A percentile compares a stretch with the other conserved stretches of the same genome.
phyloP scores from a whole-genome alignment of 2,888 invertebrate species.

The Penaeus monodon region DNA sequence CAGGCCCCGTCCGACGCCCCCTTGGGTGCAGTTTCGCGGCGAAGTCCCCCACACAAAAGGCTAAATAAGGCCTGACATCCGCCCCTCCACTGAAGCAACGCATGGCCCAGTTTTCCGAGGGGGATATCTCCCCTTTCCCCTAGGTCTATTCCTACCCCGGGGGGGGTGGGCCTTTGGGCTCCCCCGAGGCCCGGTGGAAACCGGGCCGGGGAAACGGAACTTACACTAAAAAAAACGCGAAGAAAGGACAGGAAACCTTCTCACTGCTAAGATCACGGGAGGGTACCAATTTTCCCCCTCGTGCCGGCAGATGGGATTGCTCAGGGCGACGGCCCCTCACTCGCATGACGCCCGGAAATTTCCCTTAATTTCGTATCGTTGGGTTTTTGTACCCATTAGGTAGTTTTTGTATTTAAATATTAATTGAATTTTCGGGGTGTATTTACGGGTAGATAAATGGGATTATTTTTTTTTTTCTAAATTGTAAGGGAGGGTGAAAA shows the following conservation, averaged over 20 bases:
- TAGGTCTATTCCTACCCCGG: not conserved
- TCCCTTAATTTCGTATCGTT: not conserved
- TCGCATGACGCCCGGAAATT: not conserved
- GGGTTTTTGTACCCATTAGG: not conserved
- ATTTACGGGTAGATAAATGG: no score
- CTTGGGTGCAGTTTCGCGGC: not conserved
- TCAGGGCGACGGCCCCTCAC: not conserved
- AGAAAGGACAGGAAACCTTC: not conserved
- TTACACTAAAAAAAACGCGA: constrained; percentile 27
- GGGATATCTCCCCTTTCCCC: not conserved
- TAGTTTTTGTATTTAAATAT: not conserved
- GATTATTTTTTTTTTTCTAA: no score
- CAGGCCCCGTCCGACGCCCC: no score
- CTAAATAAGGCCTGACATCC: constrained; percentile 48
- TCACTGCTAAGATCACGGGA: constrained; percentile 44
- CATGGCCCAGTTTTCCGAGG: constrained; percentile 30
- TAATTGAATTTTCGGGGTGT: no score
- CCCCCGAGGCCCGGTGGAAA: no score
- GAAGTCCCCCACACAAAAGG: not conserved
- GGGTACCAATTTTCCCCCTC: constrained; percentile 49
- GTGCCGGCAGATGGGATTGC: constrained; percentile 35
- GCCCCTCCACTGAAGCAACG: constrained; percentile 8
- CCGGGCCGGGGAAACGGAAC: not conserved
- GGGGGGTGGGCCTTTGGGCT: not conserved
- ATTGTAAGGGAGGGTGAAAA: no score